These are phyloP conservation scores for Dreissena rostriformis DNA, from an alignment of 1,140 invertebrate species.

Conservation along the genomic window DNA sequence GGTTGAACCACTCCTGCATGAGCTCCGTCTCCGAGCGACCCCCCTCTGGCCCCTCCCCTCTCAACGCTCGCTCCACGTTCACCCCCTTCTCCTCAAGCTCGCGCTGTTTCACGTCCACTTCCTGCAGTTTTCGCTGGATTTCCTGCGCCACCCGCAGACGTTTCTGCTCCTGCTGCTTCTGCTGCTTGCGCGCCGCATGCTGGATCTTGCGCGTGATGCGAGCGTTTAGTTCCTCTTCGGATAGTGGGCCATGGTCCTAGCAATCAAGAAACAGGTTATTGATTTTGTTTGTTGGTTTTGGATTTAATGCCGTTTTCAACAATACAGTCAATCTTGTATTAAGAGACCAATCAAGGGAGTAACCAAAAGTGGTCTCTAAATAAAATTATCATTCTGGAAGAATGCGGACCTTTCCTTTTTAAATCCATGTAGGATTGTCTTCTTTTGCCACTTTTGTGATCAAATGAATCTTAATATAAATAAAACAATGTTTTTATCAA, in stretches of 20 bases:
- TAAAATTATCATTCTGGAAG: no score
- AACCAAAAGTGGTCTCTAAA: no score
- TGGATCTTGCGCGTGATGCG: constrained; percentile 75
- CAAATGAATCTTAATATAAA: no score
- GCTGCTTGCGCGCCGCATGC: constrained; percentile 82
- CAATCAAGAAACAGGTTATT: neutral
- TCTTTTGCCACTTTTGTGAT: no score
- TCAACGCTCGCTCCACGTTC: constrained; percentile 90
- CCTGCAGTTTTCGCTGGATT: constrained; percentile 93
- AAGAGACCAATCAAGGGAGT: no score
- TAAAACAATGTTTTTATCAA: no score
- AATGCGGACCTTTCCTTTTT: no score
- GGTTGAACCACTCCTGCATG: constrained; percentile 91
- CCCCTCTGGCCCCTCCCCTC: constrained; percentile 85
- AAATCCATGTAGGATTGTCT: no score
- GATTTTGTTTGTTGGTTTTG: neutral
- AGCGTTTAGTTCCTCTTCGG: constrained; percentile 68
- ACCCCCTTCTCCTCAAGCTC: constrained; percentile 91
- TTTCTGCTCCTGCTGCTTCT: constrained; percentile 90
- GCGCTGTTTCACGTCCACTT: constrained; percentile 90
- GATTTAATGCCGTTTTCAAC: no score
- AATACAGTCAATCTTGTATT: no score
- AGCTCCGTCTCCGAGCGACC: constrained; percentile 86
- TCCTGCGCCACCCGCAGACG: constrained; percentile 92
- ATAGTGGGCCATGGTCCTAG: constrained; percentile 57